Conservation (phyloP, 1,140 invertebrate genomes). For the Pomacea maculata region DNA sequence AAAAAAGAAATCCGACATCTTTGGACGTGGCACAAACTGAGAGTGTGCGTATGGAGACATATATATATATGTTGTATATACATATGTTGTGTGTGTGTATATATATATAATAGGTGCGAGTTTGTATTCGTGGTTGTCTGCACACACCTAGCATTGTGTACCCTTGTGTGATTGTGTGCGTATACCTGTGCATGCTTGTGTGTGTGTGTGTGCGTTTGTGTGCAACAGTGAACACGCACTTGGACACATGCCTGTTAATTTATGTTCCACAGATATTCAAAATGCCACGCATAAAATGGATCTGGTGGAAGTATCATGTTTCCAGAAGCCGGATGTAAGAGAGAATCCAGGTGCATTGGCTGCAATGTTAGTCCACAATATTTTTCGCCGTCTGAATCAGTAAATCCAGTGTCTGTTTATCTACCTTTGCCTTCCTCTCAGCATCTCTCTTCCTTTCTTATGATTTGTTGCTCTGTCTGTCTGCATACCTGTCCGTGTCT, state of each 20-base stretch:
- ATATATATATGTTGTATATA: constrained; percentile 2
- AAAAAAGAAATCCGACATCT: too few species aligned
- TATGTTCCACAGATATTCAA: not conserved
- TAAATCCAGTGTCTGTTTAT: not conserved
- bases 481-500: not conserved
- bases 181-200: not conserved
- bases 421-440: not conserved
- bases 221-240: not conserved
- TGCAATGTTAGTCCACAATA: constrained; percentile 4
- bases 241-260: not conserved
- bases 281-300: not conserved
- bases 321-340: not conserved
- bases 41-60: not conserved
- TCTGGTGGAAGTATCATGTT: not conserved
- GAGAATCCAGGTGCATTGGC: constrained; percentile 3
- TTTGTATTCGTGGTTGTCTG: not conserved
- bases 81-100: too few species aligned
- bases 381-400: not conserved
- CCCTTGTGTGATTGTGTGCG: constrained; percentile 1
- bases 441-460: too few species aligned
- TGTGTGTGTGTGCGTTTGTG: not conserved
- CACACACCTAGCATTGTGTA: not conserved
- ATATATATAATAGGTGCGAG: not conserved
- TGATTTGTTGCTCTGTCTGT: too few species aligned
- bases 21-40: too few species aligned